Percentiles rank a stretch among this genome's conserved stretches.
Conservation (phyloP, 2,888 invertebrate species). For the Blastobasis adustella region DNA sequence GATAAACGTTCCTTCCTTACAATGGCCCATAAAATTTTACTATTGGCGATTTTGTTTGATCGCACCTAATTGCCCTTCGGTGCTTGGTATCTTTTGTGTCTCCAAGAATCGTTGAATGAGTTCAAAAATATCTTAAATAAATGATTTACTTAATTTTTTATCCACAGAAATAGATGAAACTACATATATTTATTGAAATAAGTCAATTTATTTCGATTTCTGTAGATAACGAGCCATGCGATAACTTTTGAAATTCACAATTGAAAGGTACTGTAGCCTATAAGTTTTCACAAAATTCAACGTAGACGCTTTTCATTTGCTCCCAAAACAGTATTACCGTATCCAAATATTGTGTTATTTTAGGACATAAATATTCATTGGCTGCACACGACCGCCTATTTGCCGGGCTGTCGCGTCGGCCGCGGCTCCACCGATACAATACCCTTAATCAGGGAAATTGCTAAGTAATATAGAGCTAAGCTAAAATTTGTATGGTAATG, state of each 20-base stretch:
- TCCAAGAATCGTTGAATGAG: no score
- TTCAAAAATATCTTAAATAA: no score
- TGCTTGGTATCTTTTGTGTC: no score
- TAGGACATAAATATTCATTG: slow-evolving; percentile 56
- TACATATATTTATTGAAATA: no score
- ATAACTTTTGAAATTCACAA: no score
- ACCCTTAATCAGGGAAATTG: slow-evolving; percentile 60
- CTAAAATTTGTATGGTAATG: slow-evolving; percentile 58
- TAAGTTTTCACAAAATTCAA: neutral
- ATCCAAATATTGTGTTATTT: slow-evolving; percentile 44
- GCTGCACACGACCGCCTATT: slow-evolving; percentile 49
- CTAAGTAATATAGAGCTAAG: slow-evolving; percentile 48
- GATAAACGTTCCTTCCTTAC: slow-evolving; percentile 28
- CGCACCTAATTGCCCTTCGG: neutral
- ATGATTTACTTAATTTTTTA: no score
- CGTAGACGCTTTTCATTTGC: neutral
- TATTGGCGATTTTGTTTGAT: neutral
- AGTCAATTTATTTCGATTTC: no score
- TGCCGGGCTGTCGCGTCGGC: slow-evolving; percentile 53
- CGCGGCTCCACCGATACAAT: slow-evolving; percentile 30
- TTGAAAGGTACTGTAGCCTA: no score
- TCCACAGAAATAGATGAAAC: no score
- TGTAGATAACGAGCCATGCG: no score
- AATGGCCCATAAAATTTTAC: slow-evolving; percentile 34
- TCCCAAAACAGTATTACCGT: slow-evolving; percentile 15